phyloP scores from a whole-genome alignment of 53 echinoderm and acorn worm species.

The Paelopatides confundens region DNA sequence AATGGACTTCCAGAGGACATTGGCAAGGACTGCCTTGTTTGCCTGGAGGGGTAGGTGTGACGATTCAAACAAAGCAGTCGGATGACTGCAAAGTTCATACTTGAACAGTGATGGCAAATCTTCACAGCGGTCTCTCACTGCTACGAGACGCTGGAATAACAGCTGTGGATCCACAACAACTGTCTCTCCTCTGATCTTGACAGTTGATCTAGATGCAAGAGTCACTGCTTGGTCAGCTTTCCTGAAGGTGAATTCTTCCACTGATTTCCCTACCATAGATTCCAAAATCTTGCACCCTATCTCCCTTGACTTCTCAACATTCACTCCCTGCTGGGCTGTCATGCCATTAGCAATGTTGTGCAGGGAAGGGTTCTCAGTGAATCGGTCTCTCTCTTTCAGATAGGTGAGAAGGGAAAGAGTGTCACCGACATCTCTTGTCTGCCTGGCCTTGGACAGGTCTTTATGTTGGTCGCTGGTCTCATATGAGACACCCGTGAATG shows the following conservation, averaged over 20 bases:
- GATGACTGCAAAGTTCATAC: constrained; percentile 72
- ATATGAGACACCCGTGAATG: constrained; percentile 25
- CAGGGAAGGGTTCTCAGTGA: constrained; percentile 54
- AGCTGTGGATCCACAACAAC: constrained; percentile 72
- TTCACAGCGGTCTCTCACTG: constrained; percentile 9
- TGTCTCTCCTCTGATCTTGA: constrained; percentile 38
- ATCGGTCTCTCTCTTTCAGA: constrained; percentile 61
- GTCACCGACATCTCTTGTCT: constrained; percentile 52
- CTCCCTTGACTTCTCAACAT: constrained; percentile 45
- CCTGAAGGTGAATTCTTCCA: constrained; percentile 11
- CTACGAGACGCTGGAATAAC: constrained; percentile 73
- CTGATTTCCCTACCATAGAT: constrained; percentile 40
- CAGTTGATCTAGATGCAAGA: constrained; percentile 43
- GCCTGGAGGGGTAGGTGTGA: neutral
- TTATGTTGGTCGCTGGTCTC: constrained; percentile 64
- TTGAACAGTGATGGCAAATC: constrained; percentile 61
- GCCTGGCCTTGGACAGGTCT: constrained; percentile 49
- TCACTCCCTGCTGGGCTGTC: constrained; percentile 40
- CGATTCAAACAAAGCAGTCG: too few species aligned
- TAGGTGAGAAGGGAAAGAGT: constrained; percentile 39
- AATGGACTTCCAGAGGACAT: constrained; percentile 32
- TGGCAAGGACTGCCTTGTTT: constrained; percentile 41
- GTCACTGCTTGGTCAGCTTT: constrained; percentile 63
- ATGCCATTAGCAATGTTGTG: constrained; percentile 54
- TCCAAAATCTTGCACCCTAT: constrained; percentile 1